Evolutionary conservation across 1,140 invertebrate genomes (phyloP).

Genomic region (Tetragnatha versicolor): DNA sequence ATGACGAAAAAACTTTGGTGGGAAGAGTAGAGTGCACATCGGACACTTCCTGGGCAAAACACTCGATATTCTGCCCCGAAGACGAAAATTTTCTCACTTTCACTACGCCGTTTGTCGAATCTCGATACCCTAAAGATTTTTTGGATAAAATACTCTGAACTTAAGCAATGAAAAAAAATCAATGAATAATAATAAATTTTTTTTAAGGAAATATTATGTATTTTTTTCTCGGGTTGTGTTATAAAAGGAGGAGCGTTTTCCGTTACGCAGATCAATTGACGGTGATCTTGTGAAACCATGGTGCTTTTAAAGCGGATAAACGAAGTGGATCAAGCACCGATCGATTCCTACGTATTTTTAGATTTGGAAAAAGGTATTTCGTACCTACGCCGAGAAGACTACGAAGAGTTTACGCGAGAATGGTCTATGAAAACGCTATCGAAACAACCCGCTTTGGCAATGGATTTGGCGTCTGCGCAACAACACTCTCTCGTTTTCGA

Average conservation of each 20-base stretch:
- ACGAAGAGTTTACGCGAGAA: background rate
- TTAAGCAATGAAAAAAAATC: background rate
- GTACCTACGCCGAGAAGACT: background rate
- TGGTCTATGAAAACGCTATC: background rate
- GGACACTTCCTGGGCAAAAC: background rate
- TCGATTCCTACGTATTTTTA: background rate
- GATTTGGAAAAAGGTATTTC: background rate
- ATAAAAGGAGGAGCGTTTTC: no score
- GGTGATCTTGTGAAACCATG: no score
- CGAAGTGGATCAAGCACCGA: no score
- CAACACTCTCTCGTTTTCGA: background rate
- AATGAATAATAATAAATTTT: background rate
- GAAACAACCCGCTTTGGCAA: background rate
- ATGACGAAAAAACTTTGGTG: background rate
- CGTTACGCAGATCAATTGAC: no score
- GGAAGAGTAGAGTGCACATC: slow-evolving; percentile 1
- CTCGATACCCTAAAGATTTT: background rate
- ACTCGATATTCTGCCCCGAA: background rate
- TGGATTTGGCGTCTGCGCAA: background rate
- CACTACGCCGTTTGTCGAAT: background rate
- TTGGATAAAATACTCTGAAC: background rate
- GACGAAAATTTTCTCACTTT: background rate
- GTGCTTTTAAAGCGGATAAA: no score
- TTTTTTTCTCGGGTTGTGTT: no score
- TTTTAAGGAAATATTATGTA: background rate